Conservation (phyloP, 2,888 invertebrate genomes). For the Sesia apiformis region DNA sequence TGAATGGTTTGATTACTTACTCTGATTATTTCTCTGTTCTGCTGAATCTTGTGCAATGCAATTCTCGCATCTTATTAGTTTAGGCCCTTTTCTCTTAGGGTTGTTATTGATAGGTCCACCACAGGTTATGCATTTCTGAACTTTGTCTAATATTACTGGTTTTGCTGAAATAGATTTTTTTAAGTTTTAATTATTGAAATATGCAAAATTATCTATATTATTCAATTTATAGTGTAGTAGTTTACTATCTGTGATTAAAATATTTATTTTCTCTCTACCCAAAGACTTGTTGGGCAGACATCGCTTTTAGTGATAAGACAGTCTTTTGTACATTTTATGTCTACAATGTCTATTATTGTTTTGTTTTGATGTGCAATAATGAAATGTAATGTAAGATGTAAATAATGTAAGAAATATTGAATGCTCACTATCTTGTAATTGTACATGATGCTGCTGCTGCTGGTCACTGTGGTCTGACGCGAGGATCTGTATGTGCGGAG, state of each 20-base stretch:
- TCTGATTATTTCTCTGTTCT: slow-evolving; percentile 55
- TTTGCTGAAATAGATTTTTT: slow-evolving; percentile 46
- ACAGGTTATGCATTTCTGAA: slow-evolving; percentile 76
- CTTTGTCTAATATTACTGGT: slow-evolving; percentile 67
- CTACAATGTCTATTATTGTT: no score
- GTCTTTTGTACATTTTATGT: no score
- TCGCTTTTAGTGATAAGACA: background rate
- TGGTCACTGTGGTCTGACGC: slow-evolving; percentile 53
- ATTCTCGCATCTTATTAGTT: slow-evolving; percentile 75
- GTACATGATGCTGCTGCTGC: slow-evolving; percentile 52
- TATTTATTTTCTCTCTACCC: no score
- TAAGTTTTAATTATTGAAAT: no score
- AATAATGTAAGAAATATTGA: background rate
- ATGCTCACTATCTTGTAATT: slow-evolving; percentile 57
- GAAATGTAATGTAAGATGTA: slow-evolving; percentile 1
- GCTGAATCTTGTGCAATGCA: slow-evolving; percentile 76
- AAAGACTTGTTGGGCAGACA: background rate
- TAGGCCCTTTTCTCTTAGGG: slow-evolving; percentile 77
- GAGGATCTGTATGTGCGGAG: slow-evolving; percentile 65
- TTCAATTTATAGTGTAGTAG: background rate
- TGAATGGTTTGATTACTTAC: slow-evolving; percentile 25
- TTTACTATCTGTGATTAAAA: no score
- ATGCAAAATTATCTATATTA: background rate
- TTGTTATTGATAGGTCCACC: slow-evolving; percentile 70
- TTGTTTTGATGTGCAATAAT: background rate